Percentiles rank a stretch among this genome's conserved stretches.
These are phyloP conservation scores for Tetrax tetrax DNA, from an alignment of 2,113 vertebrate genomes.

Conservation along the genomic window DNA sequence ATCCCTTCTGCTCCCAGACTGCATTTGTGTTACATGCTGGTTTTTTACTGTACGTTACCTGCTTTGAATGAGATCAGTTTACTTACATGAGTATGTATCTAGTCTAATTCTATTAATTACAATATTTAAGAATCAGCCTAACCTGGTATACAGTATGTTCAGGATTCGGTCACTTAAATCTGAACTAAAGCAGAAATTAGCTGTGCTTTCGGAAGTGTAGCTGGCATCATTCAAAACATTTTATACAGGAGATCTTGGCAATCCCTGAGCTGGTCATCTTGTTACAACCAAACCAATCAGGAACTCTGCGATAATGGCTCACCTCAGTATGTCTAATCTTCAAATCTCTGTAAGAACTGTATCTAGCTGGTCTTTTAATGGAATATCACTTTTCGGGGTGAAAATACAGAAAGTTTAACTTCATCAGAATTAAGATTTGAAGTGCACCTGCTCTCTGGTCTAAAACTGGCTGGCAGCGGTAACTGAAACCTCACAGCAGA, in stretches of 20 bases:
- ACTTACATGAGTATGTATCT: not conserved
- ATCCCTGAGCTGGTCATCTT: not conserved
- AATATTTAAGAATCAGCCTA: not conserved
- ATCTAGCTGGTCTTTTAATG: not conserved
- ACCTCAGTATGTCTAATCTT: not conserved
- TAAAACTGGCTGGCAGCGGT: not conserved
- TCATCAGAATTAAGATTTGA: not conserved
- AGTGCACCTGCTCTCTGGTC: not conserved
- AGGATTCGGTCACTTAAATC: not conserved
- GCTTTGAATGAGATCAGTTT: not conserved
- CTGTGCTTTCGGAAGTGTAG: not conserved
- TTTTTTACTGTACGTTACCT: not conserved
- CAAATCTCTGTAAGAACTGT: not conserved
- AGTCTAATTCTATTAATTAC: not conserved
- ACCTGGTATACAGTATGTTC: not conserved
- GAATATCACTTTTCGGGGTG: not conserved
- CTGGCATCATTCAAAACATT: not conserved
- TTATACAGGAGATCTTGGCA: not conserved
- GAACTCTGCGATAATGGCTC: not conserved
- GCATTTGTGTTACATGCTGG: not conserved
- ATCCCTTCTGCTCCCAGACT: constrained; percentile 1
- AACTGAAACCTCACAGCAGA: not conserved
- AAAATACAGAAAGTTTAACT: not conserved
- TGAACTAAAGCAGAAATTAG: not conserved
- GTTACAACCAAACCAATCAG: not conserved